These are phyloP conservation scores for Sarcophaga peregrina DNA, from an alignment of 1,140 invertebrate genomes.

Conservation along the genomic window DNA sequence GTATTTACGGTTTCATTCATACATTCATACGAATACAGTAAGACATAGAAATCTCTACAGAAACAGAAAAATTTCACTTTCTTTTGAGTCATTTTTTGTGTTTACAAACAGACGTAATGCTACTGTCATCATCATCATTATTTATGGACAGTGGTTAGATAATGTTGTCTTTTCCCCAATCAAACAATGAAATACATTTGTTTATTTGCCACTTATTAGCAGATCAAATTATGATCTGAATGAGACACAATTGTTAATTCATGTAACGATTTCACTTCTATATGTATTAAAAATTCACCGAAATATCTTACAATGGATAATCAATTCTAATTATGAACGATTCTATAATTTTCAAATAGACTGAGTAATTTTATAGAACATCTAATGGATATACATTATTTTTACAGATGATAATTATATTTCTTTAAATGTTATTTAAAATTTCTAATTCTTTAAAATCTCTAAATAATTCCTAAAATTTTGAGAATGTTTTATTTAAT, in stretches of 20 bases:
- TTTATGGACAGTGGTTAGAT: not conserved
- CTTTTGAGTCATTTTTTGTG: conserved; percentile 33
- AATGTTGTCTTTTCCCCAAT: not conserved
- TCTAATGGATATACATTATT: no score
- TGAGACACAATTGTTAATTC: conserved; percentile 25
- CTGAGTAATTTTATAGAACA: no score
- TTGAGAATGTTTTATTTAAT: no score
- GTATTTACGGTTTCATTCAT: not conserved
- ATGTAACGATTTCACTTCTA: conserved; percentile 25
- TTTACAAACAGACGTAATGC: not conserved
- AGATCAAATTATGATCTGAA: conserved; percentile 20
- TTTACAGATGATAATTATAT: not conserved
- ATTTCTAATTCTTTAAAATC: no score
- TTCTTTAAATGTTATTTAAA: no score
- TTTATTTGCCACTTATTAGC: conserved; percentile 21
- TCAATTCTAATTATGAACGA: not conserved
- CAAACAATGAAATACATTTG: conserved; percentile 13
- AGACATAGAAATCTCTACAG: not conserved
- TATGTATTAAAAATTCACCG: not conserved
- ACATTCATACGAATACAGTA: not conserved
- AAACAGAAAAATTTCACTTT: conserved; percentile 27
- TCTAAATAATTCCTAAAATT: no score
- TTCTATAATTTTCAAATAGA: conserved; percentile 1
- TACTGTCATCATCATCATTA: not conserved
- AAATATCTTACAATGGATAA: not conserved